Base-by-base conservation (phyloP, 2,888 invertebrate species). In the Apamea sordens region DNA sequence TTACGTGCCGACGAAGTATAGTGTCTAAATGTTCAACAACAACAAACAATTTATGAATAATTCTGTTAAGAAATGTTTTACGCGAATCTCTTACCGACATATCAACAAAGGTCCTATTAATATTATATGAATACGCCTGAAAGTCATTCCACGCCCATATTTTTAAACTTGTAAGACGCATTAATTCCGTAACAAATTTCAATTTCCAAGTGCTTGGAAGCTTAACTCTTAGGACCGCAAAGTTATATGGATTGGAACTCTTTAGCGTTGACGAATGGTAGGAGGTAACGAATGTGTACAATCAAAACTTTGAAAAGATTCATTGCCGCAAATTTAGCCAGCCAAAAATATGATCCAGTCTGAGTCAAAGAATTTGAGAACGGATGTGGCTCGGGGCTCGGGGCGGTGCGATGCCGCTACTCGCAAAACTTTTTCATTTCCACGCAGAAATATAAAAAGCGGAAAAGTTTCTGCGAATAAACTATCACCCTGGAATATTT, bases 231-330 rank as follows among this genome's bases (percentile, higher is more conserved):
- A 92, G 92, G 91, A 93, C 91, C 92, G 87, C 91, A 91, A 94
- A 94, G 94, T 95, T 94, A 92, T 93, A 92, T 92, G 92, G 89
- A 93, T 91, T 91, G 91, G 90, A 92, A 92, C 93, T 93, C 93
- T 92, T 93, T 93, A 92, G 90, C 92, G 93, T 92, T 95, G 95
- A 95, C 94, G 94, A 94, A 95, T 94, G 91, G 93, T 90, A 91
- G 91, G 90, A 92, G 91, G 94, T 95, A 94, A 95, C 95, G 94
- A 95, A 96, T 96, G 95, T 94, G 94, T 94, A 94, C 94, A 95
- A 95, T 96, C 95, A 95, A 95, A 96, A 96, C 95, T 96, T 96
- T 91, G 93, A 90, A 93, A 93, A 96, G 95, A 95, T 95, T 95
- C 94, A 96, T 95, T 93, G 94, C 94, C 93, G 90, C 92, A 93